These are phyloP conservation scores for Rhinolophus sinicus DNA, from an alignment of 2,113 vertebrate species.

Conservation along the genomic window DNA sequence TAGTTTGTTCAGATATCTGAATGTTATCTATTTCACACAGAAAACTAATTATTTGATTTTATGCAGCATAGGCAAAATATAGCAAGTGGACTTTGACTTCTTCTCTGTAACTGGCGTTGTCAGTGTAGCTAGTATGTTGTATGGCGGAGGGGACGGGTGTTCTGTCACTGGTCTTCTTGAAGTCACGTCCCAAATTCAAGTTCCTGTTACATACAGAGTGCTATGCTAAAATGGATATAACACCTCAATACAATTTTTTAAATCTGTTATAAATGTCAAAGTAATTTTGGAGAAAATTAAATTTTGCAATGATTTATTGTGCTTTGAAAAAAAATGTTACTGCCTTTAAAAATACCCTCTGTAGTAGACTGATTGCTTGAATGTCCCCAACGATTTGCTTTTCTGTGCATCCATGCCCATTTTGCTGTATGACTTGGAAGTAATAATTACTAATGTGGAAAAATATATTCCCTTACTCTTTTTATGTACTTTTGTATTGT, in stretches of 20 bases:
- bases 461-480: not conserved
- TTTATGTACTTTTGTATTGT: not conserved
- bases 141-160: not conserved
- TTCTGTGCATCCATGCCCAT: not conserved
- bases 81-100: not conserved
- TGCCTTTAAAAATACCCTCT: not conserved
- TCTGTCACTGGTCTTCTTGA: not conserved
- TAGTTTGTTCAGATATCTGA: not conserved
- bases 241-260: not conserved
- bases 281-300: conserved; percentile 7
- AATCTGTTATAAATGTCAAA: not conserved
- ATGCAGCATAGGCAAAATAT: not conserved
- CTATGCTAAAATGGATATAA: not conserved
- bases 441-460: not conserved
- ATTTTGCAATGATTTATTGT: not conserved
- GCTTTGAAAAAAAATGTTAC: not conserved
- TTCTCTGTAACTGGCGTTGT: not conserved
- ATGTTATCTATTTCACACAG: not conserved
- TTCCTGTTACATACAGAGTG: not conserved
- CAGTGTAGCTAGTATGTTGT: not conserved
- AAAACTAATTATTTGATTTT: not conserved
- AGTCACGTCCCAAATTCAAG: not conserved
- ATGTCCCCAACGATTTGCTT: not conserved
- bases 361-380: not conserved
- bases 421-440: not conserved